These are phyloP conservation scores for Oncorhynchus tshawytscha DNA, from an alignment of 2,113 vertebrate species.

Conservation along the genomic window DNA sequence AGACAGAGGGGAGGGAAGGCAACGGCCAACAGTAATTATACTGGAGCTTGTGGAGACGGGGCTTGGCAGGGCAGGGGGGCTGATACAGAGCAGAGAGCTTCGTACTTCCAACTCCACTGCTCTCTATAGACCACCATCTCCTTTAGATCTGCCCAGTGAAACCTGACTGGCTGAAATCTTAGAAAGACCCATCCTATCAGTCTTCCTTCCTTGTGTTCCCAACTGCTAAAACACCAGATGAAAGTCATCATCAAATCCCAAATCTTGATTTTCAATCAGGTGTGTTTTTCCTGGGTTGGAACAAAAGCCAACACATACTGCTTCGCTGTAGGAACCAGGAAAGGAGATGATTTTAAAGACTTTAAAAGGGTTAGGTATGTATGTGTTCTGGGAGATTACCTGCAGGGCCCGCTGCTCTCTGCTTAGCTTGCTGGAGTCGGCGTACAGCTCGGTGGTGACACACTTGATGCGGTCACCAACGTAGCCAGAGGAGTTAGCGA, in stretches of 20 bases:
- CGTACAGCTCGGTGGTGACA: constrained; percentile 95
- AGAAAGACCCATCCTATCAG: neutral
- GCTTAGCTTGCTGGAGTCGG: constrained; percentile 96
- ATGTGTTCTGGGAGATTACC: constrained; percentile 77
- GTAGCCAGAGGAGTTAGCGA: constrained; percentile 97
- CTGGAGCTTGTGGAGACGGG: constrained; percentile 11
- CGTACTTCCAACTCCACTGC: neutral
- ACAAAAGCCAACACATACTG: neutral
- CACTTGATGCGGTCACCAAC: constrained; percentile 99
- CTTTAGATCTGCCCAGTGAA: neutral
- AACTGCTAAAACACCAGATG: neutral
- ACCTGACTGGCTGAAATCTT: neutral
- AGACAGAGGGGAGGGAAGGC: constrained; percentile 10
- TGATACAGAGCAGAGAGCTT: neutral
- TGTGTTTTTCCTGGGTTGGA: neutral
- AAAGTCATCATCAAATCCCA: neutral
- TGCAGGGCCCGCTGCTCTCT: constrained; percentile 96
- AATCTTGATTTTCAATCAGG: neutral
- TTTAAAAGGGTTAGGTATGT: constrained; percentile 52
- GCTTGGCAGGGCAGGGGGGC: neutral
- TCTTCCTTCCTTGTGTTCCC: neutral
- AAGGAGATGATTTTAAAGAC: neutral
- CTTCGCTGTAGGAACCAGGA: neutral
- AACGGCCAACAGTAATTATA: constrained; percentile 44
- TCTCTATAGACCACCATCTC: neutral